Conservation (phyloP, 2,888 invertebrate genomes). For the Dasypolia templi region DNA sequence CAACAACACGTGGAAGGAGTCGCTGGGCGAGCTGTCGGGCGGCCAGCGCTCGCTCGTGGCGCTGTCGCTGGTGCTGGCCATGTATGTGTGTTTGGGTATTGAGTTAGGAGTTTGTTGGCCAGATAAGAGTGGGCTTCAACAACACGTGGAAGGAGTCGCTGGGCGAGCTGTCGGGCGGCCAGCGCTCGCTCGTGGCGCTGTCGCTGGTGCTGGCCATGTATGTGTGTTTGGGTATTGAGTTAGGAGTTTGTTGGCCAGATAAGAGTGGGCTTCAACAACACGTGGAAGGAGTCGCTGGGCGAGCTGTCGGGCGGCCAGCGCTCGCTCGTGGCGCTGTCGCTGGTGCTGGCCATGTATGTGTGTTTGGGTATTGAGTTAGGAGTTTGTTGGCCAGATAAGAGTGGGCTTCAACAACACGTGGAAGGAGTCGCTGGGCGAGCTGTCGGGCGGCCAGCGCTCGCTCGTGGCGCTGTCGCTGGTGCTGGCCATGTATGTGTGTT, state of each 20-base stretch:
- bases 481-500: conserved; percentile 95
- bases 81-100: conserved; percentile 87
- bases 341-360: conserved; percentile 99
- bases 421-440: conserved; percentile 98
- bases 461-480: conserved; percentile 98
- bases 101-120: fast-evolving
- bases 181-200: conserved; percentile 98
- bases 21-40: conserved; percentile 98
- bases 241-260: conserved; percentile 68
- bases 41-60: conserved; percentile 99
- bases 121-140: conserved; percentile 95
- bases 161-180: conserved; percentile 98
- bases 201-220: conserved; percentile 99
- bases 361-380: not conserved
- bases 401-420: conserved; percentile 98
- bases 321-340: conserved; percentile 98
- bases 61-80: conserved; percentile 98
- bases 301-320: conserved; percentile 99
- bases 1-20: conserved; percentile 98
- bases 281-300: conserved; percentile 98
- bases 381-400: conserved; percentile 73
- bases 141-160: conserved; percentile 98
- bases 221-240: not conserved
- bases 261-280: conserved; percentile 96
- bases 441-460: conserved; percentile 99